A percentile compares a stretch with the other conserved stretches of the same genome.
phyloP scores from a whole-genome alignment of 1,140 invertebrate genomes.

The Zaprionus nigranus region DNA sequence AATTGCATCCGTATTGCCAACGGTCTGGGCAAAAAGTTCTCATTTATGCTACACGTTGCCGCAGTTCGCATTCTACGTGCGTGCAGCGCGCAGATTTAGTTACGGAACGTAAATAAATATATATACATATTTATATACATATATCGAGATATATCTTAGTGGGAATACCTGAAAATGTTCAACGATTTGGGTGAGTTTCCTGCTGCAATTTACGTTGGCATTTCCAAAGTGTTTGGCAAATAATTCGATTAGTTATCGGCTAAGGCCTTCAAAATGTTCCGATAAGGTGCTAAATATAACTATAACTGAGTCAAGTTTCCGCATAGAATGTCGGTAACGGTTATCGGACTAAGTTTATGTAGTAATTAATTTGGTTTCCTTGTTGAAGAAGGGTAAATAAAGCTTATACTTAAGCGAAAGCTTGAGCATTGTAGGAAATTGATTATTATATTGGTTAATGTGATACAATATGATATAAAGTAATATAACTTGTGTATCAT shows the following conservation, averaged over 20 bases:
- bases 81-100: slow-evolving; percentile 57
- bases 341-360: neutral
- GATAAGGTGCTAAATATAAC: neutral
- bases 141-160: neutral
- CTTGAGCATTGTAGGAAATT: neutral
- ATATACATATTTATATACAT: neutral
- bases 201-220: neutral
- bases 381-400: neutral
- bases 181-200: neutral
- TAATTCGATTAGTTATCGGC: neutral
- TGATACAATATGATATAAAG: neutral
- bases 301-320: neutral
- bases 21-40: slow-evolving; percentile 67
- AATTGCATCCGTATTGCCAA: slow-evolving; percentile 68
- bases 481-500: neutral
- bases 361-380: neutral
- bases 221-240: slow-evolving; percentile 7
- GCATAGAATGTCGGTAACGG: neutral
- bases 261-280: neutral
- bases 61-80: slow-evolving; percentile 71
- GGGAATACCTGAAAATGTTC: neutral
- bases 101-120: slow-evolving; percentile 17
- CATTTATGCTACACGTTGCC: slow-evolving; percentile 62
- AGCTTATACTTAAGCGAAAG: neutral
- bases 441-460: neutral